Evolutionary conservation across 2,113 vertebrate species (phyloP), one percentile per base, ranked within the genome.

Genomic region (Connochaetes taurinus): DNA sequence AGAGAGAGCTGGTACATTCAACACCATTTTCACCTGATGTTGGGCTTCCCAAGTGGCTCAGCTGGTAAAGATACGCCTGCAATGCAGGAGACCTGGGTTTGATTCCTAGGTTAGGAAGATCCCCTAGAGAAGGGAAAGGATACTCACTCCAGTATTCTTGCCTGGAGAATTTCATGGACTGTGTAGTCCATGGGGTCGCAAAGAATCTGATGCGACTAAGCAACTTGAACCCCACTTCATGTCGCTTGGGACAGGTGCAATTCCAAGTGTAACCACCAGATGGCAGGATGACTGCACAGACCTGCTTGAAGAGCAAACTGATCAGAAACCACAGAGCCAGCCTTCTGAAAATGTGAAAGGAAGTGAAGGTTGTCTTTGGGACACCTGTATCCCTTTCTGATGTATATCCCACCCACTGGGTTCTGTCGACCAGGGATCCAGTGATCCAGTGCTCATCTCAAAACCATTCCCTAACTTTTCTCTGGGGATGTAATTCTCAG

Each of bases 251-350:
- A 74, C 64, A 92, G 43, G 5, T 93, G 94, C 83, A 96, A 78
- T 96, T 92, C 95, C 74, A 95, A 81, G 19, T 6, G 7, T 53
- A 27, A 81, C 95, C 98, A 97, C 55, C 33, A 96, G 97, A n/a
- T 96, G 95, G 94, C 91, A 97, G 81, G 78, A 74, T 53, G 62
- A 87, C 45, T 43, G 36, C 43, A 85, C 67, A 47, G 50, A 76
- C 52, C 29, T 78, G 64, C 53, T 93, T 90, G 19, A 81, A 19
- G 19, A 76, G 13, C 7, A 71, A 52, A 89, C 40, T 11, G 50
- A 50, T 81, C 16, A 3, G 57, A 15, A 94, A 88, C 29, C 74
- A 45, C 14, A 58, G 8, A 45, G 45, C 67, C n/a, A 71, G 67
- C 25, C 53, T 90, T 91, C 84, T 47, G 57, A 83, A 93, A 76